Base-by-base conservation (phyloP, 2,797 vertebrate species). In the Rhodeus uyekii region DNA sequence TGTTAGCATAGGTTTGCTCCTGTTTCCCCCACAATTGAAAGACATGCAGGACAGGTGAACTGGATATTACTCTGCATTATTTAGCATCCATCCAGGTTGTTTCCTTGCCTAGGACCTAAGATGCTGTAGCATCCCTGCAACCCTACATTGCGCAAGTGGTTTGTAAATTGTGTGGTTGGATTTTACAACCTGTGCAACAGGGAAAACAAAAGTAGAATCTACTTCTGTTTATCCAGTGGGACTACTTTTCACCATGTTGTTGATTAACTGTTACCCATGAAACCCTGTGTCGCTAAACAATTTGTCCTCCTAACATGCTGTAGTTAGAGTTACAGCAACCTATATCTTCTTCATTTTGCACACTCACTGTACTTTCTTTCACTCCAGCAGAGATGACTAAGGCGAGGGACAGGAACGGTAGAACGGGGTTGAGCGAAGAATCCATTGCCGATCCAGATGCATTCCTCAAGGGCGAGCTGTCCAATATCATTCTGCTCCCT, bases 401-500 rank as follows among this genome's bases (percentile, higher is more conserved):
- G 32, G 22, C 7, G 10, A 74, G 60, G 60, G 46, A 64, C 42
- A 64, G 42, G 68, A 58, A 50, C 58, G 18, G 7, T 65, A 36
- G 19, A 67, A 76, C 6, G 24, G 60, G 61, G 60, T 65, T 76
- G 46, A 76, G 48, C 14, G 8, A 67, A 81, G 46, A 44, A 64
- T 80, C 88, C 90, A 88, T 60, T 83, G 24, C 50, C 19, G 82
- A 87, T 86, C 88, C 73, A 78, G 85, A 87, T 88, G 89, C 92
- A 94, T 94, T 94, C 93, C 91, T 92, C 83, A 34, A 83, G 50
- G 88, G 88, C 87, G 86, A 91, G 87, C 91, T 90, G 91, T 92
- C 90, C 89, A 91, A 82, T 89, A 86, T 92, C 87, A 93, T 93
- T 91, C 86, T 81, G 86, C 87, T 91, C 87, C 77, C 83, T 91